Base-by-base conservation (phyloP, 2,888 invertebrate genomes). In the Mongoloraphidia duomilia region DNA sequence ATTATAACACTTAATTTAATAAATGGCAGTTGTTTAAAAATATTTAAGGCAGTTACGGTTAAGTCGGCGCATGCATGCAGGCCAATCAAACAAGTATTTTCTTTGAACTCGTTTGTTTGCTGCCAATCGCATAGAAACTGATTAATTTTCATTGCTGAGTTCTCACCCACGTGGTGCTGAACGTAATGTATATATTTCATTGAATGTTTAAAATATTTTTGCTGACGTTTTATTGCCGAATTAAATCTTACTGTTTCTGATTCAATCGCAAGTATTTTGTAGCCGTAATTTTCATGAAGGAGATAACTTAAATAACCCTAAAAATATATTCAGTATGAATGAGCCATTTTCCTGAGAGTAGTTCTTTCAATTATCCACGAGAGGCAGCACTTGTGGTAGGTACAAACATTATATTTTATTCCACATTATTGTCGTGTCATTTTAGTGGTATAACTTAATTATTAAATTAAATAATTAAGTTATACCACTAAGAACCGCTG, bases 61-160 rank as follows among this genome's bases (percentile, higher is more conserved):
- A 88, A 70, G 68, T 87, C 86, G 0, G 82, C 87, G 59, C 88
- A 88, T 8, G 85, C 80, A 61, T 88, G 88, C 9, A 88, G 71
- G 1, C 86, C 87, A 51, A 76, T 68, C 53, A 81, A 60, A 49
- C 73, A 72, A 47, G 43, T 46, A 12, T 49, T 37, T 34, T 53
- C 49, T 43, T 57, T 54, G 48, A 53, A 49, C 35, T 56, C 49
- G 33, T 51, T 39, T 43, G 65, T 58, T 51, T 68, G 59, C 52
- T 71, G 68, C 49, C 71, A 67, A 40, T 71, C 62, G 0, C 61
- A 33, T 38, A 76, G 52, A 56, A 65, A 65, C n/a, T 53, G 51
- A 47, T 65, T 56, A 48, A 81, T 74, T 46, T 64, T 64, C 10
- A 57, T 57, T 12, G 62, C 57, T 0, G 81, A 82, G 37, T 73